A percentile compares a stretch with the other conserved stretches of the same genome.
Evolutionary conservation across 2,797 vertebrate genomes (phyloP).

Genomic region (Scyliorhinus canicula): DNA sequence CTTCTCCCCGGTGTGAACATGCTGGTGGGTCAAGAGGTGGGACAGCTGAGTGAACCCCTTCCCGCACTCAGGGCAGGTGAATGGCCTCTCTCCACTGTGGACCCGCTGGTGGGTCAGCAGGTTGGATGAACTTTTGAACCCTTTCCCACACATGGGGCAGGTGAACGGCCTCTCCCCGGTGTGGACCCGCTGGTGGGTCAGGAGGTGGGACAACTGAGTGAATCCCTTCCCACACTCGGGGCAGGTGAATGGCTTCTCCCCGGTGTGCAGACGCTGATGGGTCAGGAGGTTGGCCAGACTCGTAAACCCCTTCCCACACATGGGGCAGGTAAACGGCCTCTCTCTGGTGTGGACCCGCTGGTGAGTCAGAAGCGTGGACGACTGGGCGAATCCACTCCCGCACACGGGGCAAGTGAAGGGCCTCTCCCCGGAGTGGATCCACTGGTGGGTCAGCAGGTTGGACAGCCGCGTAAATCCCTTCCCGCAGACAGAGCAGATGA

Average conservation of each 20-base stretch:
- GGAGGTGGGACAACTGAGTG: too few species aligned
- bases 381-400: not conserved
- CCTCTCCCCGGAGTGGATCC: not conserved
- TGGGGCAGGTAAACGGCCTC: not conserved
- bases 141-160: not conserved
- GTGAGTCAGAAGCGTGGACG: not conserved
- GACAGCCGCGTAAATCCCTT: not conserved
- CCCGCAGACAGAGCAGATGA: not conserved
- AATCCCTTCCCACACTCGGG: not conserved
- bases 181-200: constrained; percentile 82
- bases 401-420: not conserved
- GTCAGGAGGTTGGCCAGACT: too few species aligned
- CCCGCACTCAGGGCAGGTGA: not conserved
- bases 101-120: not conserved
- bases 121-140: not conserved
- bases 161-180: constrained; percentile 84
- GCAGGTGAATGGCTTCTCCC: not conserved
- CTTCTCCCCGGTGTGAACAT: not conserved
- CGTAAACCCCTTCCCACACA: too few species aligned
- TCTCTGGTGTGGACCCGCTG: not conserved
- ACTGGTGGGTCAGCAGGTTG: not conserved
- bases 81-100: not conserved
- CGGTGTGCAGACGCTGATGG: not conserved
- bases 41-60: not conserved
- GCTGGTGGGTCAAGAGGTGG: not conserved